phyloP scores from a whole-genome alignment of 2,797 vertebrate genomes.

The Sciurus carolinensis region DNA sequence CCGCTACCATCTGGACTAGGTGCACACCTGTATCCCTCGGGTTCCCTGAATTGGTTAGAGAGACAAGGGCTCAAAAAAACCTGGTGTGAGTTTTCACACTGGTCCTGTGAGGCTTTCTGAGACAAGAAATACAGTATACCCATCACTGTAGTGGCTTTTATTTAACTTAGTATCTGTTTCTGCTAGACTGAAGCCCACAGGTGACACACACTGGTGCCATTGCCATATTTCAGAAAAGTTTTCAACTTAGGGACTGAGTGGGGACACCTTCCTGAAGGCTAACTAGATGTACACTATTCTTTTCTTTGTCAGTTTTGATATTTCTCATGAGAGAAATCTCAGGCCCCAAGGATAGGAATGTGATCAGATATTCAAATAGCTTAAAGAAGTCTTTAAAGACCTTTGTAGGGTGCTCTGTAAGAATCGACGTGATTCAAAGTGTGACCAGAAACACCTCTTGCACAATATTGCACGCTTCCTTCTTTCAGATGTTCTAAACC shows the following conservation, averaged over 20 bases:
- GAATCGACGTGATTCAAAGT: background rate
- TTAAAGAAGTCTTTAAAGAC: background rate
- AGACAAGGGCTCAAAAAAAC: background rate
- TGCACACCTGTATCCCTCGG: accelerated
- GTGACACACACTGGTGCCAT: too few species aligned
- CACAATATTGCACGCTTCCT: background rate
- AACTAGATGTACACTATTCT: background rate
- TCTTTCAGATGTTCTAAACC: background rate
- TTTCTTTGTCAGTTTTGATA: background rate
- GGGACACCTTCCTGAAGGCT: background rate
- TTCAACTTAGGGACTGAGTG: background rate
- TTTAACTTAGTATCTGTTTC: background rate
- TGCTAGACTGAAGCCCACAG: background rate
- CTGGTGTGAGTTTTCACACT: background rate
- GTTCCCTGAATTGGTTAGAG: background rate
- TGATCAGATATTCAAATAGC: background rate
- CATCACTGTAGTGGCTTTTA: background rate
- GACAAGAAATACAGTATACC: background rate
- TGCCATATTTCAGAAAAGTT: background rate
- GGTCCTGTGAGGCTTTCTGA: background rate
- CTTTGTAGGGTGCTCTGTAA: background rate
- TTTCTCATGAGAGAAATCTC: slow-evolving; percentile 10
- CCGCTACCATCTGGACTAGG: background rate
- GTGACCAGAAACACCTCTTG: background rate
- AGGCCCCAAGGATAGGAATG: background rate